phyloP scores from a whole-genome alignment of 2,888 invertebrate species.

The Netelia fuscicornis region DNA sequence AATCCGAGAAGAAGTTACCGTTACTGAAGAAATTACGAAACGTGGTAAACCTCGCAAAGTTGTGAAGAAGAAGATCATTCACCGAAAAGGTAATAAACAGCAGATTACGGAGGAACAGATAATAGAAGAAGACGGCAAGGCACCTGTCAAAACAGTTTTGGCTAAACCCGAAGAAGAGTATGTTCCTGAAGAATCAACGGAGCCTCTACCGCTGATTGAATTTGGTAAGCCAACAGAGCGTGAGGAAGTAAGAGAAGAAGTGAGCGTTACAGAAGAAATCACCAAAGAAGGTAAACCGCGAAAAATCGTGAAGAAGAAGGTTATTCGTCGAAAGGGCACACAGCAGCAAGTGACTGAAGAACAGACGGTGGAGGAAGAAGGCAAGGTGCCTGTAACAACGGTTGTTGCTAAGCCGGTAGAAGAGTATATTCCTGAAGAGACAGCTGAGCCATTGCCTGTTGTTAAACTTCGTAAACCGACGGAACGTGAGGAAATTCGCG shows the following conservation, averaged over 20 bases:
- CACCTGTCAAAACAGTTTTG: conserved; percentile 68
- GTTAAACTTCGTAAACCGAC: conserved; percentile 60
- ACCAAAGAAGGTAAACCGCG: conserved; percentile 71
- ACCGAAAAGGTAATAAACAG: neutral
- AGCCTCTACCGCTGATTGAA: conserved; percentile 48
- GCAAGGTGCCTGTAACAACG: conserved; percentile 81
- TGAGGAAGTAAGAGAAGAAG: conserved; percentile 72
- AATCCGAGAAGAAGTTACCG: conserved; percentile 78
- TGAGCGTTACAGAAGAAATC: conserved; percentile 75
- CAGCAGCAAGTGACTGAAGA: conserved; percentile 84
- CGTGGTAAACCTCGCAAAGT: conserved; percentile 77
- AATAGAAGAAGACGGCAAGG: conserved; percentile 77
- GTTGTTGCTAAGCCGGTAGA: conserved; percentile 78
- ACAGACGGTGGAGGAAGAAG: conserved; percentile 83
- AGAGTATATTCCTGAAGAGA: conserved; percentile 60
- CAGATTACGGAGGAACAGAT: conserved; percentile 63
- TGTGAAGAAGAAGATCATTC: conserved; percentile 75
- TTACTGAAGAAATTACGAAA: conserved; percentile 76
- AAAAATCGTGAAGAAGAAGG: conserved; percentile 81
- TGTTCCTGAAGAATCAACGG: conserved; percentile 34
- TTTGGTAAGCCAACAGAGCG: conserved; percentile 69
- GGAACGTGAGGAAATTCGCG: conserved; percentile 73
- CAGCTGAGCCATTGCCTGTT: conserved; percentile 35
- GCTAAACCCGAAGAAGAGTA: conserved; percentile 3
- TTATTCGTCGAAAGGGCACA: conserved; percentile 82